Evolutionary conservation across 1,140 invertebrate species (phyloP).

Genomic region (Daktulosphaira vitifoliae): DNA sequence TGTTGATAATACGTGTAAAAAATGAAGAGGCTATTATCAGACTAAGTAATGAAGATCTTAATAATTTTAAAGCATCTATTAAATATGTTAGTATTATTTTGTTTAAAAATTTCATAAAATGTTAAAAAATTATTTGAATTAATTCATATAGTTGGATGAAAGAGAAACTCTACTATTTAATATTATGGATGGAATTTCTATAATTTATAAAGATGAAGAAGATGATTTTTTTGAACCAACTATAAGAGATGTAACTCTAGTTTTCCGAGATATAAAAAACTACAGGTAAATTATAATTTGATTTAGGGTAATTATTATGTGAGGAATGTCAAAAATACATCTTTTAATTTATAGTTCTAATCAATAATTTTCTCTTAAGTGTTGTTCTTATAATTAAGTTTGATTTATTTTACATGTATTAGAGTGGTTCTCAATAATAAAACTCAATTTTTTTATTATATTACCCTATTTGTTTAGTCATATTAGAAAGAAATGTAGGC

Average conservation of each 20-base stretch:
- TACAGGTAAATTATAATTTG: slow-evolving; percentile 35
- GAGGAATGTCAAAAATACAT: too few species aligned
- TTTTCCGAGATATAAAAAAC: slow-evolving; percentile 61
- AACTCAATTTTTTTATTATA: too few species aligned
- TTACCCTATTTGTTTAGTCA: too few species aligned
- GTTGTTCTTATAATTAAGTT: too few species aligned
- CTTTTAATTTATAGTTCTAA: too few species aligned
- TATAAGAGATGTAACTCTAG: slow-evolving; percentile 60
- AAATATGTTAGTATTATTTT: slow-evolving; percentile 16
- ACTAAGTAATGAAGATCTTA: slow-evolving; percentile 23
- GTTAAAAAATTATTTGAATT: too few species aligned
- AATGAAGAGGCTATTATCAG: background rate
- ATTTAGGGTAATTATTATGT: too few species aligned
- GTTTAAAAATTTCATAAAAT: background rate
- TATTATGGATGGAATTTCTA: slow-evolving; percentile 48
- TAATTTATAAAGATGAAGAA: slow-evolving; percentile 52
- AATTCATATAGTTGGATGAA: slow-evolving; percentile 51
- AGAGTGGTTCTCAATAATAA: too few species aligned
- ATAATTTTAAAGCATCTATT: slow-evolving; percentile 11
- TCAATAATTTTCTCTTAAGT: too few species aligned
- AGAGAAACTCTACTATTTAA: slow-evolving; percentile 62
- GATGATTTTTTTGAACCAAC: slow-evolving; percentile 79
- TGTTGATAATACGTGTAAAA: too few species aligned
- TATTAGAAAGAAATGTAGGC: too few species aligned
- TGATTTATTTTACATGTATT: too few species aligned